phyloP scores from a whole-genome alignment of 2,888 invertebrate genomes.

The Clivina fossor region DNA sequence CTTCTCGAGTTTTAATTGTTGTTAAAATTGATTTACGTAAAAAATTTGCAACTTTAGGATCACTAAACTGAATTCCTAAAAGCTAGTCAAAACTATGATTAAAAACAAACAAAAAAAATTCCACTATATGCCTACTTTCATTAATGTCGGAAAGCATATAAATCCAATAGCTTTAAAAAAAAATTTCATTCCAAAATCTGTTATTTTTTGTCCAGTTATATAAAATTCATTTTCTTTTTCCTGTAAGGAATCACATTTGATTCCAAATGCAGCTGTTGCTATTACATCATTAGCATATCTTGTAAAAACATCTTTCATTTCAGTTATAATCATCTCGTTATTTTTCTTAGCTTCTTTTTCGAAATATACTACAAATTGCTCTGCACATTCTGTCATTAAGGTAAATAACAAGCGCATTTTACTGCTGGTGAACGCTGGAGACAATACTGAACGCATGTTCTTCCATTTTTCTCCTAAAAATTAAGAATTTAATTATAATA shows the following conservation, averaged over 20 bases:
- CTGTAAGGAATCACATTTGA: slow-evolving; percentile 60
- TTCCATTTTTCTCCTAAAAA: slow-evolving; percentile 7
- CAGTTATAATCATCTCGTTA: slow-evolving; percentile 45
- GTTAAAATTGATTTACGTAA: too few species aligned
- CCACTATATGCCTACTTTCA: slow-evolving; percentile 17
- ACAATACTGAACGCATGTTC: slow-evolving; percentile 5
- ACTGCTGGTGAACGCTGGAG: slow-evolving; percentile 16
- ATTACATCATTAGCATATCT: slow-evolving; percentile 64
- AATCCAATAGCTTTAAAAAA: slow-evolving; percentile 11
- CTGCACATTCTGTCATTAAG: slow-evolving; percentile 2
- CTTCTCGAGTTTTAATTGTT: too few species aligned
- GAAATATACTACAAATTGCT: slow-evolving; percentile 35
- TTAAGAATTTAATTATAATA: neutral
- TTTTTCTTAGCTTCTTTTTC: slow-evolving; percentile 35
- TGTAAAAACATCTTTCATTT: slow-evolving; percentile 56
- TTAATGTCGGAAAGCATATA: slow-evolving; percentile 7
- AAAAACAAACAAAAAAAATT: too few species aligned
- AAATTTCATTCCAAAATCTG: slow-evolving; percentile 5
- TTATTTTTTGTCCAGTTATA: slow-evolving; percentile 44
- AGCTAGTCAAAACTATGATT: too few species aligned
- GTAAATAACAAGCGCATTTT: slow-evolving; percentile 6
- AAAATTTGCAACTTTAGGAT: too few species aligned
- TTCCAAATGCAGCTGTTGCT: slow-evolving; percentile 60
- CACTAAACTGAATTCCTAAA: too few species aligned
- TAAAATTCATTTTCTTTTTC: slow-evolving; percentile 64